phyloP scores from a whole-genome alignment of 2,113 vertebrate species.

The Cottus gobio region DNA sequence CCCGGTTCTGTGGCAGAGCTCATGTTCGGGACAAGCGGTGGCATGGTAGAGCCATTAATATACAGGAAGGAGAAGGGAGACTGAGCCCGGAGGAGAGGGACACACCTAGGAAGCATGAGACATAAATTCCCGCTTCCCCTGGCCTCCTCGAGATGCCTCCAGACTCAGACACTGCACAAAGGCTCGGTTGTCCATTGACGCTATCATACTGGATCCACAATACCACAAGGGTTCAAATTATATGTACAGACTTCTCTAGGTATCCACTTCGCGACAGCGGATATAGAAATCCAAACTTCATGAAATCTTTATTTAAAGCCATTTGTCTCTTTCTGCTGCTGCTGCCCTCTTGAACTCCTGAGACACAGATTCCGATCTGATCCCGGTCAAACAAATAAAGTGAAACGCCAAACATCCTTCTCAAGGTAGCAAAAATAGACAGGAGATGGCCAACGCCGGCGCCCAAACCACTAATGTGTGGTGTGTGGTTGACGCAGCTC shows the following conservation, averaged over 20 bases:
- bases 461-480: constrained; percentile 71
- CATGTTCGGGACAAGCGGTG: constrained; percentile 25
- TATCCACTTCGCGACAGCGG: constrained; percentile 38
- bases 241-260: constrained; percentile 33
- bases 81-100: constrained; percentile 50
- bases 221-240: constrained; percentile 56
- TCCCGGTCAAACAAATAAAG: constrained; percentile 59
- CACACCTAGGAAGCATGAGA: constrained; percentile 58
- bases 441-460: constrained; percentile 51
- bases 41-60: constrained; percentile 72
- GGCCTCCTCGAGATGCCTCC: constrained; percentile 24
- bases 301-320: constrained; percentile 50
- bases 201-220: constrained; percentile 36
- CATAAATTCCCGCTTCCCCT: constrained; percentile 46
- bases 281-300: constrained; percentile 46
- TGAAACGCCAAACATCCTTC: constrained; percentile 38
- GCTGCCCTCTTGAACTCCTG: constrained; percentile 33
- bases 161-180: constrained; percentile 43
- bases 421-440: constrained; percentile 74
- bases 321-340: constrained; percentile 32
- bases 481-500: constrained; percentile 45
- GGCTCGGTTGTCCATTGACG: constrained; percentile 32
- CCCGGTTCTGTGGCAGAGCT: constrained; percentile 36
- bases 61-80: constrained; percentile 27
- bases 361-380: constrained; percentile 44